These are phyloP conservation scores for Horisme vitalbata DNA, from an alignment of 2,888 invertebrate genomes.

Conservation along the genomic window DNA sequence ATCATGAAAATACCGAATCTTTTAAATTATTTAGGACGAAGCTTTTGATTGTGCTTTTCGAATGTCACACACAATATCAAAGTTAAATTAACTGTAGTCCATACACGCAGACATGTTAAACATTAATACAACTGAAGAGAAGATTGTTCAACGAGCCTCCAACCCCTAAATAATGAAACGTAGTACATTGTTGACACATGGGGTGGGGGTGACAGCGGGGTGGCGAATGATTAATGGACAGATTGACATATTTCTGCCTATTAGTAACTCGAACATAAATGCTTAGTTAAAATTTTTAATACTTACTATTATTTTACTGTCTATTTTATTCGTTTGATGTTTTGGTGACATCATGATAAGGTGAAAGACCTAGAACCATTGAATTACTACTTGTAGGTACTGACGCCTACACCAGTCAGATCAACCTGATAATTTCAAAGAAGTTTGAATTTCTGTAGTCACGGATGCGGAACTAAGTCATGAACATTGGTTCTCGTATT, in stretches of 20 bases:
- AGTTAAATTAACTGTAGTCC: constrained; percentile 12
- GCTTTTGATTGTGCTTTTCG: constrained; percentile 1
- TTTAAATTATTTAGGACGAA: neutral
- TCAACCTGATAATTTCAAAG: no score
- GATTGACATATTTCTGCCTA: constrained; percentile 64
- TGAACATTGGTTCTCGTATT: no score
- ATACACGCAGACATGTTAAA: constrained; percentile 8
- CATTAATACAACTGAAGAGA: constrained; percentile 35
- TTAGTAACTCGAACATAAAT: constrained; percentile 45
- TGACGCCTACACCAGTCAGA: no score
- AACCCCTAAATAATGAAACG: constrained; percentile 61
- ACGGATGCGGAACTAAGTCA: no score
- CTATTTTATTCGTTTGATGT: no score
- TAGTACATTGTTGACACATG: constrained; percentile 67
- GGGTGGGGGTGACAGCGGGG: constrained; percentile 36
- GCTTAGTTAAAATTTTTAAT: constrained; percentile 39
- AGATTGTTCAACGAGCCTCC: constrained; percentile 41
- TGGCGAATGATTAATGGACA: constrained; percentile 67
- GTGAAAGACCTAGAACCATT: no score
- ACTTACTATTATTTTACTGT: neutral
- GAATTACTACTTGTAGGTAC: no score
- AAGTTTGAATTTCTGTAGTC: no score
- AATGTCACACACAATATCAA: neutral
- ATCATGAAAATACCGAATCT: no score
- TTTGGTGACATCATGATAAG: no score